Conservation (phyloP, 2,113 vertebrate genomes). For the Tragelaphus strepsiceros region DNA sequence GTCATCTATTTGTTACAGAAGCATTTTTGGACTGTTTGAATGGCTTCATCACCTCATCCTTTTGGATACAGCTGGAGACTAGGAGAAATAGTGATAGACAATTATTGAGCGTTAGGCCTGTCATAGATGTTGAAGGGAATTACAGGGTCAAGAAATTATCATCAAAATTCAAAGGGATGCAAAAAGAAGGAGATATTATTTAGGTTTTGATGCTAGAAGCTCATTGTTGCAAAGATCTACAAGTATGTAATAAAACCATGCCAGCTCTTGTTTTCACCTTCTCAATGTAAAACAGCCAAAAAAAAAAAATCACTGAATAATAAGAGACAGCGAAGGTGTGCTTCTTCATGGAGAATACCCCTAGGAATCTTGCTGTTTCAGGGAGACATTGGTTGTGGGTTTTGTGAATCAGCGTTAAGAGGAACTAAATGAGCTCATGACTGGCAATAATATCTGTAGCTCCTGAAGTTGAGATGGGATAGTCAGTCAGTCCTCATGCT, state of each 20-base stretch:
- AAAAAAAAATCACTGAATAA: conserved; percentile 1
- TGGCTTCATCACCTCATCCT: neutral
- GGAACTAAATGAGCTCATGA: neutral
- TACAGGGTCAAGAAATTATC: neutral
- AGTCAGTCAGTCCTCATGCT: neutral
- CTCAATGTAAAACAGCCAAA: neutral
- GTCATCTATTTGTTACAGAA: neutral
- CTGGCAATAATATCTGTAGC: neutral
- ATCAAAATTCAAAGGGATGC: conserved; percentile 20
- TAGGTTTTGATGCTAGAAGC: conserved; percentile 35
- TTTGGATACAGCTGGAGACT: neutral
- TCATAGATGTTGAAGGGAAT: neutral
- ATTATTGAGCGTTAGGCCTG: neutral
- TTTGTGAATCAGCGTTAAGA: conserved; percentile 16
- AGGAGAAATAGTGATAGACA: neutral
- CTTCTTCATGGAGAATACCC: neutral
- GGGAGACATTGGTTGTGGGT: neutral
- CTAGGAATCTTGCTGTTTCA: neutral
- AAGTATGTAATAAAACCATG: neutral
- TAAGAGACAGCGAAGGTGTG: neutral
- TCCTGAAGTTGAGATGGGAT: neutral
- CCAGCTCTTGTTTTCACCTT: neutral
- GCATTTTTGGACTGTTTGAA: neutral
- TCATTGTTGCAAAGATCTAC: neutral
- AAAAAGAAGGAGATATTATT: conserved; percentile 9